phyloP scores from a whole-genome alignment of 23 tunicate genomes.

The Trididemnum nubilum region DNA sequence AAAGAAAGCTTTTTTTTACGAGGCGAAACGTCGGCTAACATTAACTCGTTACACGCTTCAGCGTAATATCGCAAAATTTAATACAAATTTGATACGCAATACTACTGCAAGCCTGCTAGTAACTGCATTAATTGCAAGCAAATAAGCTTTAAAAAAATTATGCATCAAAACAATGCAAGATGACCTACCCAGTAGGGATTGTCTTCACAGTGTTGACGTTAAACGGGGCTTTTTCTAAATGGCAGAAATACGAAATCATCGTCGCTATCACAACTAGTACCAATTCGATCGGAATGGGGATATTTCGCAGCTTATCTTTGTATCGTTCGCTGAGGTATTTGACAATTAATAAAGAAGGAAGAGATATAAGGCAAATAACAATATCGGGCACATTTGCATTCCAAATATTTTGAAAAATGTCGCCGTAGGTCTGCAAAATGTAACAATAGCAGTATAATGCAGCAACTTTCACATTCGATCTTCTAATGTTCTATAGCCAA shows the following conservation, averaged over 20 bases:
- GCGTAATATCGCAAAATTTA: too few relatives aligned
- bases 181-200: conserved; percentile 91
- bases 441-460: too few relatives aligned
- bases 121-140: too few relatives aligned
- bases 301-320: conserved; percentile 66
- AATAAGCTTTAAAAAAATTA: too few relatives aligned
- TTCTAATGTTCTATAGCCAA: too few relatives aligned
- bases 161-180: too few relatives aligned
- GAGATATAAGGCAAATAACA: conserved; percentile 53
- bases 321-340: conserved; percentile 75
- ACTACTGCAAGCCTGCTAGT: too few relatives aligned
- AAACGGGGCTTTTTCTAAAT: conserved; percentile 69
- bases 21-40: too few relatives aligned
- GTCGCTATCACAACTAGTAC: conserved; percentile 78
- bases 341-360: conserved; percentile 65
- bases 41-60: too few relatives aligned
- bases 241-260: conserved; percentile 59
- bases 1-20: too few relatives aligned
- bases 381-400: conserved; percentile 72
- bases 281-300: conserved; percentile 90
- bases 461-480: too few relatives aligned
- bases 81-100: too few relatives aligned
- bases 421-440: conserved; percentile 50
- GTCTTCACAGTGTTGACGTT: conserved; percentile 87
- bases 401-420: conserved; percentile 54